Evolutionary conservation across 2,888 invertebrate genomes (phyloP), one percentile per base, ranked within the genome.

Genomic region (Pterostichus niger): DNA sequence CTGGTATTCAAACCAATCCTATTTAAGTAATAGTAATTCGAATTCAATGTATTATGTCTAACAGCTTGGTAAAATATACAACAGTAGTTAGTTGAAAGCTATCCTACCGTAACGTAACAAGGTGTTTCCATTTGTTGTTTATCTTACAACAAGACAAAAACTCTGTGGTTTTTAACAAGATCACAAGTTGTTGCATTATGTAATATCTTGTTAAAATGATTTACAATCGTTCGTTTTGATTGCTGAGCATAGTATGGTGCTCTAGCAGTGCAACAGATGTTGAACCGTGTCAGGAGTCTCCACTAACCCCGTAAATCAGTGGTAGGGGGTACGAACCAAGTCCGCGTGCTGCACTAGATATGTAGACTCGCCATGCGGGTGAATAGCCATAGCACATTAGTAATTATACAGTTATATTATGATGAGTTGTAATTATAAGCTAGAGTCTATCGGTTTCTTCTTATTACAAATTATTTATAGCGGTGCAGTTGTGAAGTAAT

Each of bases 401-500:
- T 71, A 68, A 80, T 80, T 81, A 75, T 75, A 81, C 81, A 81
- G 81, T 81, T 81, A 81, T 71, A 80, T 80, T 49, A 80, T 49
- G 81, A 81, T 81, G 68, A 33, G 80, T 52, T 80, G 81, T 71
- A 81, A 81, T 81, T 81, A 81, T 73, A 81, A 81, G 40, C 71
- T 52, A 56, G 46, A 54, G 46, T 24, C 79, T 13, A 76, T 79
- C 64, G 64, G 79, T 59, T 59, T 61, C 79, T 81, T 81, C 81
- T 81, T 73, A 81, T 71, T 81, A 81, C 71, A 73, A 81, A 81
- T 73, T 81, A 81, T 81, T 81, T 81, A 81, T 81, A 81, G 71
- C 73, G 40, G 13, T 31, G 40, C 64, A 68, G 81, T 71, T 81
- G 81, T 81, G 40, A 24, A 61, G 73, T 56, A 81, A 81, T 81